Evolutionary conservation across 2,888 invertebrate genomes (phyloP), one percentile per base, ranked within the genome.

Genomic region (Brachypalpus laphriformis): DNA sequence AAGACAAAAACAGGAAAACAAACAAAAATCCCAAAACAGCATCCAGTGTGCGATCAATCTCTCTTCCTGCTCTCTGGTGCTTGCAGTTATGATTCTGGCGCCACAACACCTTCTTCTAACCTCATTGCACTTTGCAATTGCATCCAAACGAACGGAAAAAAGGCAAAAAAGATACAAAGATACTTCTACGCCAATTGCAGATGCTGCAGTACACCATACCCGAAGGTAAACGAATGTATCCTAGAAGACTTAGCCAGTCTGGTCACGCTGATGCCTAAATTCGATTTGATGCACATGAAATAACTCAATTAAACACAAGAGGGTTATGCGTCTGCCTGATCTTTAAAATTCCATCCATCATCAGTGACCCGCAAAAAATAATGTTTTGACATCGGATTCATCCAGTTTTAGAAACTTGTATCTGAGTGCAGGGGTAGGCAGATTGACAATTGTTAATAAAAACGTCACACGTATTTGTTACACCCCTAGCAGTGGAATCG

Each of bases 31-130:
- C 74, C 61, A 65, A 80, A 74, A 75, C 83, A 81, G 59, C 85
- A 76, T 81, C 81, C 85, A 75, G 57, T 54, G 75, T 82, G 86
- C 86, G 86, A 86, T 86, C 86, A 86, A 86, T 86, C 82, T 81
- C 78, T 57, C 82, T 77, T 76, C 63, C 86, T 77, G 63, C 81
- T 68, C 78, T 72, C 66, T 61, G 57, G 74, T 80, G 82, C 86
- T 72, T 82, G 86, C 86, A 86, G 86, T 86, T 86, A 86, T 86
- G 82, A 86, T 76, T 82, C 86, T 86, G 86, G 86, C 86, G 86
- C 86, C 86, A 86, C 86, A 86, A 86, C 86, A 86, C 86, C 86
- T 86, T 82, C 82, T 86, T 77, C 71, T 40, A 86, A 76, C 65
- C 85, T 82, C 82, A 72, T 72, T 82, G 86, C 86, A 86, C 82